Base-by-base conservation (phyloP, 1,140 invertebrate species). In the Diabrotica undecimpunctata region DNA sequence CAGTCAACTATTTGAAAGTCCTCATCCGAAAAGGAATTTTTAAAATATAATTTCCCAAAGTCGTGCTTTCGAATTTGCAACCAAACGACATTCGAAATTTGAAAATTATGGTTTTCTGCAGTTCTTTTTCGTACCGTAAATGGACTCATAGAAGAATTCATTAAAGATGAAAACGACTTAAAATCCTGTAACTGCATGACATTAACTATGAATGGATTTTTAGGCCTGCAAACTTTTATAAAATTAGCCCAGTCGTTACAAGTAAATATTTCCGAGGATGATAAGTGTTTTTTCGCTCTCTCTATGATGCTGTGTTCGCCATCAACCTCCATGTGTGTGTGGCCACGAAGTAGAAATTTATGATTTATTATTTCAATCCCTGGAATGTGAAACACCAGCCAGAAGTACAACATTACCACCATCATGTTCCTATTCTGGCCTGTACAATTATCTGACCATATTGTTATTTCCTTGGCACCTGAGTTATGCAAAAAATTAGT, bases 341-440 rank as follows among this genome's bases (percentile, higher is more conserved):
- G 25, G 25, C 58, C 58, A 60, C 38, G 38, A 60, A 60, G 58
- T 9, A 41, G 56, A n/a, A 58, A 58, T 35, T 58, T 13, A 58
- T 58, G 35, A 13, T 58, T 38, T 10, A 58, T 12, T 41, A 37
- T 37, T 41, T 58, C 7, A 38, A 41, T 25, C 7, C 25, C 13
- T 3, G 11, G 36, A 37, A 13, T n/a, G 10, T 39, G 10, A 37
- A 37, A 8, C 11, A 58, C 0, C 56, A 58, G 36, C 39, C 58
- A 60, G 13, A 60, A 46, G 9, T 60, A 60, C 14, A 60, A 46
- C 6, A 60, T 46, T 13, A 60, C 35, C n/a, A n/a, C n/a, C 11
- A 60, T 60, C 7, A 60, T 51, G 50, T 60, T 51, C 58, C 37
- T 39, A 9, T 60, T 60, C 13, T 60, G 58, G 37, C 35, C 56